Conservation (phyloP, 2,797 vertebrate genomes). For the Anguilla megastoma region DNA sequence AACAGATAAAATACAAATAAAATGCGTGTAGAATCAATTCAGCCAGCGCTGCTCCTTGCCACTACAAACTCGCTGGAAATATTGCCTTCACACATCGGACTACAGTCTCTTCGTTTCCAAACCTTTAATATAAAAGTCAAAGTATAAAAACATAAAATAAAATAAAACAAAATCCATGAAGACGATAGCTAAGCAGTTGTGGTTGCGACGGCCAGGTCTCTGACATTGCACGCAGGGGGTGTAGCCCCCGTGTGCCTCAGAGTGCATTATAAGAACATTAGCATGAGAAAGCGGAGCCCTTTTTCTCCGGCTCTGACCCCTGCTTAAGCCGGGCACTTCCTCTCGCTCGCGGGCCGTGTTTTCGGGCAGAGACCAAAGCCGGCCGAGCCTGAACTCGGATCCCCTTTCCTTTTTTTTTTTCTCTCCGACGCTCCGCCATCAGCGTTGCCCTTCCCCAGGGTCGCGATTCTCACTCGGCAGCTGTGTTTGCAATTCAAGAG, state of each 20-base stretch:
- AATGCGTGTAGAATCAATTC: background rate
- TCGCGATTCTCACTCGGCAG: background rate
- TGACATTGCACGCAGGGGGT: background rate
- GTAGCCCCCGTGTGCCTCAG: background rate
- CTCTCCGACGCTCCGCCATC: background rate
- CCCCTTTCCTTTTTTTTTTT: background rate
- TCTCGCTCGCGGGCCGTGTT: background rate
- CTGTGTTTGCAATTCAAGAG: constrained; percentile 25
- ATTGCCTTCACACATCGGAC: background rate
- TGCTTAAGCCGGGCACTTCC: background rate
- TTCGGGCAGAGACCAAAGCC: background rate
- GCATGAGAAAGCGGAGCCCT: constrained; percentile 3
- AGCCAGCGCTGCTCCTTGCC: background rate
- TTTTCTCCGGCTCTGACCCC: background rate
- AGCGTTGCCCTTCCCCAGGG: background rate
- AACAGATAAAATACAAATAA: background rate
- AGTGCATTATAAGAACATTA: background rate
- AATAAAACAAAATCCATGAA: too few relatives aligned
- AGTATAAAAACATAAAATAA: background rate
- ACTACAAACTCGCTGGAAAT: background rate
- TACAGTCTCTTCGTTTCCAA: background rate
- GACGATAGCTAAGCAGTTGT: background rate
- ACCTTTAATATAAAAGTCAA: background rate
- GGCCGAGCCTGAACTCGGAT: constrained; percentile 8
- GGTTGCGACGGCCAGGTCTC: background rate